Base-by-base conservation (phyloP, 2,888 invertebrate genomes). In the Callinectes sapidus region DNA sequence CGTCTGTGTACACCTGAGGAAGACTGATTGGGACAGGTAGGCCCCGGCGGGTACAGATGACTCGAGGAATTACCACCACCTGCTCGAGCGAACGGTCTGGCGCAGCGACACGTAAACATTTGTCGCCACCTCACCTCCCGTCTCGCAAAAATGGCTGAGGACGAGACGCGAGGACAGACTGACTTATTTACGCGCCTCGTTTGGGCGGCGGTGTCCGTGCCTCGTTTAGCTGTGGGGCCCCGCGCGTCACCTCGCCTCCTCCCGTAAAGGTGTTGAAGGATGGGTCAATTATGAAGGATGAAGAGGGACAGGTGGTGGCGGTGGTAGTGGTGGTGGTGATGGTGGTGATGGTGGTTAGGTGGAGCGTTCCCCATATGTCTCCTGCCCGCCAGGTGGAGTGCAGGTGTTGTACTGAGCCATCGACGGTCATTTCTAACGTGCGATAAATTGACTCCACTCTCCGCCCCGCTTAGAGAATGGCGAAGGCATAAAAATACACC, bases 141-240 rank as follows among this genome's bases (percentile, higher is more conserved):
- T 61, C 32, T 35, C 81, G 35, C 32, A 32, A 81, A 28, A 71
- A 81, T 81, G 71, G 81, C 35, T 16, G 81, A 35, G 81, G 81
- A 35, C 35, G 81, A 35, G 81, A 35, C 81, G 14, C 35, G 81
- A 81, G 81, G 81, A 81, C 81, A 81, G 81, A 81, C 81, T 81
- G 81, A 81, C 81, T 81, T 81, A 81, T 81, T 81, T 32, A 81
- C 81, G 81, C 81, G 81, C 13, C 71, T 71, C n/a, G 16, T 71
- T 71, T 10, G n/a, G 71, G 71, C 71, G n/a, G n/a, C 28, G 71
- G 5, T 71, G 71, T 23, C 28, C 71, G 71, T 71, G 71, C 71
- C 81, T 81, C 81, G 81, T 81, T 81, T 81, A 35, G 81, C 71
- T 81, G 81, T 81, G 81, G 81, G 81, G 81, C 81, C 35, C 8